Base-by-base conservation (phyloP, 2,797 vertebrate genomes). In the Myotis vivesi region DNA sequence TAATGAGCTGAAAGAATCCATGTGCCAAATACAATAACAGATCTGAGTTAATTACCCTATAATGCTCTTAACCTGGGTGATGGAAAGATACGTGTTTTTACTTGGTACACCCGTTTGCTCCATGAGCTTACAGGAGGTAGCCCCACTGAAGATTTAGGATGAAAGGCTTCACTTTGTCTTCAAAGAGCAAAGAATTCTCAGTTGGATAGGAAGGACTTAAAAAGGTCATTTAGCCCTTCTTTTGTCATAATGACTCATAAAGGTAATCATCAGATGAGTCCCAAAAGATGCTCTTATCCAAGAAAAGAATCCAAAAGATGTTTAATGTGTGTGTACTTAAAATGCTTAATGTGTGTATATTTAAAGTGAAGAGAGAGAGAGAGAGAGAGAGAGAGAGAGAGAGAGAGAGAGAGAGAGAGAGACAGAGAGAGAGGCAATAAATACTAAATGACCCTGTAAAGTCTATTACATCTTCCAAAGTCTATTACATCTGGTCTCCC, bases 401-500 rank as follows among this genome's bases (percentile, higher is more conserved):
- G 36, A 68, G 11, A 44, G 19, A 64, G 11, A 38, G 20, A 69
- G 6, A 69, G 2, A 69, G 12, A 73, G 4, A 68, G 8, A 49
- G 16, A 49, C 13, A 30, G 28, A 80, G 36, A 68, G 11, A 44
- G 19, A 64, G 11, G 16, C 20, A 44, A 59, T 41, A 49, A 59
- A 75, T 25, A 44, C n/a, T 41, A 71, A 76, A 73, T 38, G 30
- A 91, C 17, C 41, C 53, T 46, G 17, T 12, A 10, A 94, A 19
- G 17, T 66, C 69, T 72, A 8, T 84, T 71, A n/a, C 28, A 12
- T 76, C 38, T 94, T 72, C 57, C 73, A 76, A n/a, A n/a, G n/a
- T n/a, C n/a, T n/a, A n/a, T n/a, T n/a, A n/a, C n/a, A 80, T 68
- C 49, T 91, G 49, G 59, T 89, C 79, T 97, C 83, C 13, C n/a